Evolutionary conservation across 2,888 invertebrate genomes (phyloP), one percentile per base, ranked within the genome.

Genomic region (Trachelus troglodyta): DNA sequence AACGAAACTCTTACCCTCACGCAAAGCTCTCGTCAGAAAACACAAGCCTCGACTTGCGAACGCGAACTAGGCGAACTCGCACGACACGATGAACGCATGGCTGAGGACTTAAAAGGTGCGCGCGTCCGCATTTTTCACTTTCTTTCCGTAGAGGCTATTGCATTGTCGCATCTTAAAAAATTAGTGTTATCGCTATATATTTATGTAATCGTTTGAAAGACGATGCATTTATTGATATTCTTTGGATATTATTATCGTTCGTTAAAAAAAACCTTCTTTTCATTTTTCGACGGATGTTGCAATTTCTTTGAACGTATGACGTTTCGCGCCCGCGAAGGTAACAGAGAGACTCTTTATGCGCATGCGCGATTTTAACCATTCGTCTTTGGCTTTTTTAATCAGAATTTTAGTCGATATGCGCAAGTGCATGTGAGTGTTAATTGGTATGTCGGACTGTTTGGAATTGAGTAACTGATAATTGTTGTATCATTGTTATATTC

Each of bases 11-110:
- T 69, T 34, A 78, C 37, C 56, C 56, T 56, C 2, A 31, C 30
- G 68, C 56, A 76, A 73, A 73, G 73, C 76, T 76, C 30, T 78
- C 75, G 73, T 76, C 76, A 73, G 34, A 56, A 11, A 68, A 78
- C 76, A 78, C 78, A 75, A 78, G 73, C 75, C 75, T 76, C 78
- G 75, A 73, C 76, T 76, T 56, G 15, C 73, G 35, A 78, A 76
- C 75, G 78, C 78, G 76, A 75, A 71, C 75, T 77, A 74, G 69
- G 69, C 74, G 69, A 69, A 15, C 69, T 69, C 40, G 71, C 71
- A 40, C 69, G 69, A 34, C 34, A 34, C 30, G 12, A 40, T 34
- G 69, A 75, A 35, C 34, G 69, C 34, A n/a, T 69, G n/a, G 15
- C 15, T 15, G 68, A 33, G 12, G 11, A 68, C 35, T 77, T 69